Evolutionary conservation across 92 coral and sea anemone species (phyloP).

Genomic region (Anthopleura xanthogrammica): DNA sequence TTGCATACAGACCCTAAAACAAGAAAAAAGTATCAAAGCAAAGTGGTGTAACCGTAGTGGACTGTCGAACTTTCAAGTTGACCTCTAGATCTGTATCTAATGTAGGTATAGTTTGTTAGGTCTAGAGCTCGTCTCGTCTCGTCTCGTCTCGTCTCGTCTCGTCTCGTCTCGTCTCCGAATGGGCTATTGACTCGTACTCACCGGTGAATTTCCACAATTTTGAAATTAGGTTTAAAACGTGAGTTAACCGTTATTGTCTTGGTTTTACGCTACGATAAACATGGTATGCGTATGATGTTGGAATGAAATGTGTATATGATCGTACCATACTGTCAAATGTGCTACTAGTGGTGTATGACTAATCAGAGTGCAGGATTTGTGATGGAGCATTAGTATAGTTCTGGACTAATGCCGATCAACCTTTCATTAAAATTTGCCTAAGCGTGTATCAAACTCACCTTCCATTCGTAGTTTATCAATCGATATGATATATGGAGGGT

Average conservation of each 20-base stretch:
- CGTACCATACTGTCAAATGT: too few relatives aligned
- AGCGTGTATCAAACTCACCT: neutral
- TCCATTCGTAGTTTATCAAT: neutral
- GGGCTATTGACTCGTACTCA: too few relatives aligned
- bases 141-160: neutral
- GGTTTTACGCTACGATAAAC: neutral
- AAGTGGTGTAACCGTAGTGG: neutral
- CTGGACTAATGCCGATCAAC: too few relatives aligned
- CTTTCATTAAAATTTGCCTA: neutral
- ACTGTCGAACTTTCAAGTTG: neutral
- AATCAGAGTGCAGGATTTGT: neutral
- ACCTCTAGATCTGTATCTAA: too few relatives aligned
- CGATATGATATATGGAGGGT: neutral
- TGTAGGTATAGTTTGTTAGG: too few relatives aligned
- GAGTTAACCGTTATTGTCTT: neutral
- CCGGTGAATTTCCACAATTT: too few relatives aligned
- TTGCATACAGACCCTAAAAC: too few relatives aligned
- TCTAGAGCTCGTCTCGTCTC: neutral
- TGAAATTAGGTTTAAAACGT: too few relatives aligned
- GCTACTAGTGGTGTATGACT: neutral
- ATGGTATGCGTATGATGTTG: too few relatives aligned
- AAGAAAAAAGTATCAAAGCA: neutral
- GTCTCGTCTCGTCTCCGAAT: neutral
- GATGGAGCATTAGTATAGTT: too few relatives aligned
- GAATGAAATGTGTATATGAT: too few relatives aligned